Base-by-base conservation (phyloP, 2,888 invertebrate genomes). In the Phyllotreta cruciferae region DNA sequence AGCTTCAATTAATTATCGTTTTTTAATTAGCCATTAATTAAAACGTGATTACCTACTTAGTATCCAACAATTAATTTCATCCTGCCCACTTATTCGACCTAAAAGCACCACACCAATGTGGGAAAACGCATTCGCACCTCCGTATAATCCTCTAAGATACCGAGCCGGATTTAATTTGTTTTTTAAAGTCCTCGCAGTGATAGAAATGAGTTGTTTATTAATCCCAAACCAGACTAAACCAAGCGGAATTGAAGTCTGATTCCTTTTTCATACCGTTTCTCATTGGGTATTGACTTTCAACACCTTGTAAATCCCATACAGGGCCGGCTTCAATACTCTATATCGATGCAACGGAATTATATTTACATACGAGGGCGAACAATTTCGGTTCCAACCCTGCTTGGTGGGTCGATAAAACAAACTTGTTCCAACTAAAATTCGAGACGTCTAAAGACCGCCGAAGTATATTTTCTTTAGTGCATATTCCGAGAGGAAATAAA, bases 401-500 rank as follows among this genome's bases (percentile, higher is more conserved):
- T 7, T 6, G 14, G 14, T 11, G 13, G 38, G 44, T 56, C 56
- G 56, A 56, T 44, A 44, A 44, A 44, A 10, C 44, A 44, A 44
- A 44, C 44, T 44, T 11, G 44, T 11, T 44, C 44, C 10, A 44
- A 44, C 41, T 41, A 41, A 41, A 9, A 41, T 41, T 41, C 44
- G 14, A n/a, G 44, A 13, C 44, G 6, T 44, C 14, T 44, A 44
- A 44, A 44, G 44, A 44, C 44, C 57, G 34, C 49, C 49, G 5
- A 24, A 24, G 45, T 52, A 11, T 58, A 58, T 58, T 58, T 58
- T 50, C 58, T 41, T 58, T 38, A 41, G 11, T n/a, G 10, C 50
- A 36, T 35, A 49, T 49, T 24, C 39, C 34, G n/a, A 45, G 42
- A 58, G 58, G 41, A 58, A 58, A 58, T 49, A 50, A 50, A 58